Percentiles rank a stretch among this genome's conserved stretches.
phyloP scores from a whole-genome alignment of 2,797 vertebrate genomes.

The Chelidonichthys spinosus region DNA sequence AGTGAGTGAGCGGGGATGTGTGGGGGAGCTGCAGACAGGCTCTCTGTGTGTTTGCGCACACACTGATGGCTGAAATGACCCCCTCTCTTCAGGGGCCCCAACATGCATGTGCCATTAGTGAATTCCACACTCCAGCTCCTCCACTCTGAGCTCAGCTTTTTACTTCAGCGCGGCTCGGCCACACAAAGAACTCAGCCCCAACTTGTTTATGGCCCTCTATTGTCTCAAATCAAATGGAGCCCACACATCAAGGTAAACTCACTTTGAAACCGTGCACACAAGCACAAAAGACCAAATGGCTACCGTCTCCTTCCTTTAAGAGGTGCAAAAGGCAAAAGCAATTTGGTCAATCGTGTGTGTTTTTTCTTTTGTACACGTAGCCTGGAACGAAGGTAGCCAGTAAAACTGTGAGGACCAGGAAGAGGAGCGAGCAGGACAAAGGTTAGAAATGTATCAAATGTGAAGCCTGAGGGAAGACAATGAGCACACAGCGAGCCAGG shows the following conservation, averaged over 20 bases:
- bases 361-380: constrained; percentile 60
- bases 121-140: constrained; percentile 85
- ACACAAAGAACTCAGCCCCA: constrained; percentile 76
- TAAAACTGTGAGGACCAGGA: constrained; percentile 65
- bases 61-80: constrained; percentile 81
- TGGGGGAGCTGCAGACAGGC: constrained; percentile 75
- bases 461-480: constrained; percentile 75
- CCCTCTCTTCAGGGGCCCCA: constrained; percentile 81
- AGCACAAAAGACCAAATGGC: constrained; percentile 69
- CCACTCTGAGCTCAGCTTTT: constrained; percentile 77
- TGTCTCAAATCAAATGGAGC: constrained; percentile 81
- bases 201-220: constrained; percentile 79
- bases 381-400: constrained; percentile 51
- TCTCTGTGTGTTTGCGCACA: constrained; percentile 82
- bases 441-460: constrained; percentile 83
- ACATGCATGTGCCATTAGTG: constrained; percentile 86
- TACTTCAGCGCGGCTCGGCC: constrained; percentile 66
- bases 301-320: constrained; percentile 49
- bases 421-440: constrained; percentile 77
- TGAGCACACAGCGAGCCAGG: constrained; percentile 68
- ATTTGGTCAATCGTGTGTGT: constrained; percentile 60
- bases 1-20: constrained; percentile 51
- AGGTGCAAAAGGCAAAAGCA: constrained; percentile 46
- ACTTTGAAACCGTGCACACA: constrained; percentile 71
- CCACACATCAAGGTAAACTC: constrained; percentile 80